Conservation (phyloP, 2,113 vertebrate genomes). For the Morone chrysops region DNA sequence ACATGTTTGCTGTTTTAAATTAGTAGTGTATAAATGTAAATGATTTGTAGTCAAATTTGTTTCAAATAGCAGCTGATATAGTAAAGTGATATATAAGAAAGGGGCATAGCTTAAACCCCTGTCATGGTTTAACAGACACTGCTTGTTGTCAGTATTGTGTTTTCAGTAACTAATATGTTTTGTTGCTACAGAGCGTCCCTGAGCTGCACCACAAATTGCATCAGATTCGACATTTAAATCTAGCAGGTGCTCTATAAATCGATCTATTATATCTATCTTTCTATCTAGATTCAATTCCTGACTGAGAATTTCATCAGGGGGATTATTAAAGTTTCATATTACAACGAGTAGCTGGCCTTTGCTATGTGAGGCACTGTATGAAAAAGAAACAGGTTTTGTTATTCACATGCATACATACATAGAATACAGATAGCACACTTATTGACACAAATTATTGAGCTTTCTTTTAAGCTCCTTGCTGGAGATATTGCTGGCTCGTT, state of each 20-base stretch:
- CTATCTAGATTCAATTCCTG: conserved; percentile 6
- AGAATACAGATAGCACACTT: no score
- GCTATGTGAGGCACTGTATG: background rate
- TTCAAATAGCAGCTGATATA: background rate
- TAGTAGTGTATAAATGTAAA: background rate
- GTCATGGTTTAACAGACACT: background rate
- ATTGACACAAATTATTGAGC: background rate
- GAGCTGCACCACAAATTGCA: conserved; percentile 4
- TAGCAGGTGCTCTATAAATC: background rate
- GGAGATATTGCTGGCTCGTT: conserved; percentile 30
- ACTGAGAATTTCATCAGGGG: conserved; percentile 11
- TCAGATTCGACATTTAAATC: conserved; percentile 14
- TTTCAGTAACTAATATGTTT: background rate
- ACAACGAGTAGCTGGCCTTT: background rate
- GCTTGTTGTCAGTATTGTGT: background rate
- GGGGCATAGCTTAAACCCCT: background rate
- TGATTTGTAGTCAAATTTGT: background rate
- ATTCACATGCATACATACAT: conserved; percentile 9
- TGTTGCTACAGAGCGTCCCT: background rate
- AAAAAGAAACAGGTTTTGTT: background rate
- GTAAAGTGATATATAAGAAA: background rate
- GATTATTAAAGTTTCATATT: conserved; percentile 23
- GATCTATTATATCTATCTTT: background rate
- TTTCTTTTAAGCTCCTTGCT: background rate
- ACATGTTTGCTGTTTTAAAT: background rate